phyloP scores from a whole-genome alignment of 1,140 invertebrate species.

The Gonioctena quinquepunctata region DNA sequence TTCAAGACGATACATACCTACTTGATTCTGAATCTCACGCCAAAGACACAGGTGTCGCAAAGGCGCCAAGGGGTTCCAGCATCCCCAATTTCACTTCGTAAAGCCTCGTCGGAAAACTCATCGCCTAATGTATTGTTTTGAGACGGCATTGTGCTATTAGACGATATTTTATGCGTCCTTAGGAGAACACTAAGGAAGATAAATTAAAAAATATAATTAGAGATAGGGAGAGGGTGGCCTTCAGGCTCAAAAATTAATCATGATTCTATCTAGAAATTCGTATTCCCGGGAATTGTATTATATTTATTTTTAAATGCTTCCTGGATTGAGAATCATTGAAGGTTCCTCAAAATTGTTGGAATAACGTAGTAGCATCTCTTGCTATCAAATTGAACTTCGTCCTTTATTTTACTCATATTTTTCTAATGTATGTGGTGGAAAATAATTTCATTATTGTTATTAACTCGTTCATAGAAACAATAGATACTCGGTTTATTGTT shows the following conservation, averaged over 20 bases:
- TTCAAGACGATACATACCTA: background rate
- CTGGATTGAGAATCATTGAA: no score
- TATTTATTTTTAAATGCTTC: no score
- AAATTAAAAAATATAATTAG: slow-evolving; percentile 53
- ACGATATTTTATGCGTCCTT: slow-evolving; percentile 43
- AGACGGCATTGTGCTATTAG: background rate
- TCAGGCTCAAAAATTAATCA: background rate
- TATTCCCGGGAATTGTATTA: background rate
- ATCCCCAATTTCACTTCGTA: slow-evolving; percentile 10
- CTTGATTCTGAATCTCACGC: background rate
- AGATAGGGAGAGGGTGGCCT: slow-evolving; percentile 17
- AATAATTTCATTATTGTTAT: no score
- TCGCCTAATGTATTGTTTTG: slow-evolving; percentile 43
- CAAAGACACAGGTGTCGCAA: slow-evolving; percentile 12
- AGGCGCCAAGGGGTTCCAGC: slow-evolving; percentile 6
- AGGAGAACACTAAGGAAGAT: slow-evolving; percentile 46
- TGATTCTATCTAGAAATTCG: background rate
- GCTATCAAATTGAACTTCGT: no score
- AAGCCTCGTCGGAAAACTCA: slow-evolving; percentile 30
- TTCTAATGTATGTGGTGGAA: no score
- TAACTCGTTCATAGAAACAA: no score
- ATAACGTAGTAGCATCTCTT: no score
- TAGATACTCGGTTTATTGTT: no score
- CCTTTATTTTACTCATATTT: no score
- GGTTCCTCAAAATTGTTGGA: no score